Percentiles rank a stretch among this genome's conserved stretches.
Conservation (phyloP, 2,113 vertebrate genomes). For the Urocitellus parryii region DNA sequence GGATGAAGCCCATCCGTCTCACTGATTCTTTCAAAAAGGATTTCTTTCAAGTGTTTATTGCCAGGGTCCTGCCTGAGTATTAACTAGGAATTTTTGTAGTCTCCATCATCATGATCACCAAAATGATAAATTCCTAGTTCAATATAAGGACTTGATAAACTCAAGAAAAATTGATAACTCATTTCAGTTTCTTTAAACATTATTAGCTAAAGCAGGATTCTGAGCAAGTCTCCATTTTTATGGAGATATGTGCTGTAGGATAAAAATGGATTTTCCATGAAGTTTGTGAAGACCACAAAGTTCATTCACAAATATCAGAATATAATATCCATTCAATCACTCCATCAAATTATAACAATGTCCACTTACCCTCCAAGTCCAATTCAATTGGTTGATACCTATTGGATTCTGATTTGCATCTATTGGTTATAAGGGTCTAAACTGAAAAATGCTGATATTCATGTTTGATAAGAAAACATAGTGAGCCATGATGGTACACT, state of each 20-base stretch:
- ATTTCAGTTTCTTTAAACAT: neutral
- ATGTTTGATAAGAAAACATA: neutral
- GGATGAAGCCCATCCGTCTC: conserved; percentile 12
- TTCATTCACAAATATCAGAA: neutral
- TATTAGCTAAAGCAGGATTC: neutral
- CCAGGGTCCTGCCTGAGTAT: neutral
- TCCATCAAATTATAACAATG: neutral
- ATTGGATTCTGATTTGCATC: neutral
- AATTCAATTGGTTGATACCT: neutral
- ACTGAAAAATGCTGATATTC: neutral
- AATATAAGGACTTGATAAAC: neutral
- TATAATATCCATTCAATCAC: neutral
- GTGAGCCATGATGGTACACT: too few relatives aligned
- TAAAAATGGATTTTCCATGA: neutral
- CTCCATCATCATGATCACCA: neutral
- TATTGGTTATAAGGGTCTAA: neutral
- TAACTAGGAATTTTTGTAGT: neutral
- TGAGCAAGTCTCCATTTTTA: neutral
- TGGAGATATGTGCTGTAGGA: neutral
- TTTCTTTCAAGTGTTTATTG: conserved; percentile 4
- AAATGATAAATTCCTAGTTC: neutral
- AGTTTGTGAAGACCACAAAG: neutral
- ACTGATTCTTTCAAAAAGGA: conserved; percentile 22
- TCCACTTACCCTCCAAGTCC: neutral
- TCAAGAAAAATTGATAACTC: neutral